Percentiles rank a stretch among this genome's conserved stretches.
Conservation (phyloP, 2,797 vertebrate species). For the Microctenopoma lineatum region DNA sequence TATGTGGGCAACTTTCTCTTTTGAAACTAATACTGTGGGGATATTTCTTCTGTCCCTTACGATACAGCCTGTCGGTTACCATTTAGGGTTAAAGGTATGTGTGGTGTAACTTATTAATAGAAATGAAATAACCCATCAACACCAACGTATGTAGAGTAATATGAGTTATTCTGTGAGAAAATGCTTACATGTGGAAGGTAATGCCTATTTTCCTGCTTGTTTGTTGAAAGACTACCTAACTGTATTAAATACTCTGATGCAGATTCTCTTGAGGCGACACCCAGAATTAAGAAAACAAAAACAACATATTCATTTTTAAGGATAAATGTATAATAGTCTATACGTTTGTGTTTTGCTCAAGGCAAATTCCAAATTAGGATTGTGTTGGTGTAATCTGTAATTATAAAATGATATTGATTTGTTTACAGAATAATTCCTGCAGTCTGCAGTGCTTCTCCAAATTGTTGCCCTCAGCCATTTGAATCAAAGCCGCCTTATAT, state of each 20-base stretch:
- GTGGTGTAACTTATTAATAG: too few relatives aligned
- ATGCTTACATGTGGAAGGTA: constrained; percentile 1
- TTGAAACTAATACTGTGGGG: too few relatives aligned
- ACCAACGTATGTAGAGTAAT: not conserved
- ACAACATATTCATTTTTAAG: not conserved
- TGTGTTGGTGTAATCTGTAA: not conserved
- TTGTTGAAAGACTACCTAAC: too few relatives aligned
- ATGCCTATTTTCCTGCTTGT: too few relatives aligned
- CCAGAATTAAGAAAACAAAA: not conserved
- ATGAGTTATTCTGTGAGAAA: constrained; percentile 9
- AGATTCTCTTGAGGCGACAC: not conserved
- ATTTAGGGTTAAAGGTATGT: too few relatives aligned
- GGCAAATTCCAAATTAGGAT: constrained; percentile 7
- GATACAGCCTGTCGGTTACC: too few relatives aligned
- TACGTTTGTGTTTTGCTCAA: not conserved
- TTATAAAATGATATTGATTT: constrained; percentile 24
- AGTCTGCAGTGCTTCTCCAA: not conserved
- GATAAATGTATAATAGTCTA: not conserved
- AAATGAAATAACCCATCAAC: too few relatives aligned
- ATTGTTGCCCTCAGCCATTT: constrained; percentile 29
- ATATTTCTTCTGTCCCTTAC: too few relatives aligned
- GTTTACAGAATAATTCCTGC: constrained; percentile 8
- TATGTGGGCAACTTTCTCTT: not conserved
- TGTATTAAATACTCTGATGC: too few relatives aligned
- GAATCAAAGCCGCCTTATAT: constrained; percentile 10